These are phyloP conservation scores for Chelonia mydas DNA, from an alignment of 2,797 vertebrate species.

Conservation along the genomic window DNA sequence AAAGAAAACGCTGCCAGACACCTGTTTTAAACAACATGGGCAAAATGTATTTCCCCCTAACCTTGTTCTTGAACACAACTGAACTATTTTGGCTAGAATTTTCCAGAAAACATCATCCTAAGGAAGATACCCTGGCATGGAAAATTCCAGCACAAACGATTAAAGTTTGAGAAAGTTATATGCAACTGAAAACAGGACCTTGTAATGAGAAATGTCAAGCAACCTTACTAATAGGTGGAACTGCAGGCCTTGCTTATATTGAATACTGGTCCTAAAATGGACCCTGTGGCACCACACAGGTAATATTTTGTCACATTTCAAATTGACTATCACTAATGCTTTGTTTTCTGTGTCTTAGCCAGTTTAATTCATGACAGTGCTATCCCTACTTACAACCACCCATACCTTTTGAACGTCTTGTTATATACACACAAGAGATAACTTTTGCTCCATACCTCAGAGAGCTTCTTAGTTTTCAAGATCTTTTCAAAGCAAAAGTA, in stretches of 20 bases:
- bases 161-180: not conserved
- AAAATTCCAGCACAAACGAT: not conserved
- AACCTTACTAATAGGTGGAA: not conserved
- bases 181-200: not conserved
- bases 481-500: constrained; percentile 31
- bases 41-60: not conserved
- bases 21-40: not conserved
- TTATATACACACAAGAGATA: constrained; percentile 24
- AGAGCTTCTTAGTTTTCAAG: constrained; percentile 54
- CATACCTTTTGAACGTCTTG: not conserved
- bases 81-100: not conserved
- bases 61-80: not conserved
- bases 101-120: not conserved
- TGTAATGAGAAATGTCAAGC: not conserved
- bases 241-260: not conserved
- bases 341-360: not conserved
- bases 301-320: not conserved
- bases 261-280: not conserved
- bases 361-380: not conserved
- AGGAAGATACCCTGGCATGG: not conserved
- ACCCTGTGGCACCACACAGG: no score
- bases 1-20: not conserved
- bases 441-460: not conserved
- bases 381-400: not conserved
- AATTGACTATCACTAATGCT: not conserved